Conservation (phyloP, 2,888 invertebrate genomes). For the Lumbricus terrestris region DNA sequence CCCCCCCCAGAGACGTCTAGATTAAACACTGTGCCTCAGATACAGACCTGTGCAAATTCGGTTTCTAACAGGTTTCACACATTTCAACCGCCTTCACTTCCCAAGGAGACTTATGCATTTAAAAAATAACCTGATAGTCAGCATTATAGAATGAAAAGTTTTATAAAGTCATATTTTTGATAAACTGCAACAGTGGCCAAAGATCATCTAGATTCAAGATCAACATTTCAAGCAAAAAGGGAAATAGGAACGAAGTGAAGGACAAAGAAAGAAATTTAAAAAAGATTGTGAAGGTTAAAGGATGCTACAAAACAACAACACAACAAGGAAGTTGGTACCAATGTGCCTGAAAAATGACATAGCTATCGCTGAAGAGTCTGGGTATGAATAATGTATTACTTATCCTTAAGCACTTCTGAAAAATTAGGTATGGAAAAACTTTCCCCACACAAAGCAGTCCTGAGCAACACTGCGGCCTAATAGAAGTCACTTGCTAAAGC, state of each 20-base stretch:
- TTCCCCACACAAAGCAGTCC: no score
- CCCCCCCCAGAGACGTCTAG: no score
- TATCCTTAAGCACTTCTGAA: background rate
- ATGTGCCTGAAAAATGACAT: background rate
- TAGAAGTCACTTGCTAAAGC: no score
- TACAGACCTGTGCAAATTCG: no score
- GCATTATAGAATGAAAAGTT: background rate
- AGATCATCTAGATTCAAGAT: background rate
- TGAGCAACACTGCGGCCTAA: no score
- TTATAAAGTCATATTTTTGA: background rate
- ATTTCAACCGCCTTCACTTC: background rate
- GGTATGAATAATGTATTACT: background rate
- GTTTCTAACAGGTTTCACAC: no score
- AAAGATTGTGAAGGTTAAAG: background rate
- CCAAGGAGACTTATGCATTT: background rate
- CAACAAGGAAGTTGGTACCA: no score
- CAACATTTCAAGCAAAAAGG: background rate
- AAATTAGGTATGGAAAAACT: no score
- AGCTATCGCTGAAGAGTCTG: background rate
- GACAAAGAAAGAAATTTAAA: background rate
- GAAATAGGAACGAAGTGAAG: background rate
- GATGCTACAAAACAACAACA: background rate
- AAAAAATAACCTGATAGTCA: background rate
- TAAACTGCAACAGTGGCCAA: background rate
- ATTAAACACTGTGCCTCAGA: no score